Conservation (phyloP, 2,797 vertebrate species). For the Pseudomugil tenellus region DNA sequence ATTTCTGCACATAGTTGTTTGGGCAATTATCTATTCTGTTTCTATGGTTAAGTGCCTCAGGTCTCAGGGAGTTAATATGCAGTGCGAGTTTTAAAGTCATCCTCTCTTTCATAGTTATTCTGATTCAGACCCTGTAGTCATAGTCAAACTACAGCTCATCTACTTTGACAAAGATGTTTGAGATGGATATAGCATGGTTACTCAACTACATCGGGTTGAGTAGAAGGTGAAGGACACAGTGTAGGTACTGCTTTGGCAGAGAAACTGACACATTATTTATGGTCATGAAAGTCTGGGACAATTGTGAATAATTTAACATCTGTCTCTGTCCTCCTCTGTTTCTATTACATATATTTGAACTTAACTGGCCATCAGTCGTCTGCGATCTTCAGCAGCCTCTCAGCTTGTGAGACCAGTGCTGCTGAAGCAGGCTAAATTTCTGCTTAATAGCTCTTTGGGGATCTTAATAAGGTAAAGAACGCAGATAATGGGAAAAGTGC, state of each 20-base stretch:
- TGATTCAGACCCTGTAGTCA: slow-evolving; percentile 15
- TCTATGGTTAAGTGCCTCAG: not conserved
- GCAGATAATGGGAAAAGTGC: slow-evolving; percentile 16
- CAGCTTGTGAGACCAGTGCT: not conserved
- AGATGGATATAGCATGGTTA: not conserved
- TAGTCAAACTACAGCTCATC: slow-evolving; percentile 15
- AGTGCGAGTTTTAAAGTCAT: not conserved
- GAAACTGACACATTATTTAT: slow-evolving; percentile 36
- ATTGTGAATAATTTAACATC: slow-evolving; percentile 36
- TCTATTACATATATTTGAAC: slow-evolving; percentile 36
- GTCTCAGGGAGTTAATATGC: not conserved
- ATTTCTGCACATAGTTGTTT: slow-evolving; percentile 2
- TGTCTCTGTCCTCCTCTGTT: slow-evolving; percentile 26
- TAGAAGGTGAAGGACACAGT: slow-evolving; percentile 22
- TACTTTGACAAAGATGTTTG: slow-evolving; percentile 8
- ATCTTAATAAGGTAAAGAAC: slow-evolving; percentile 8
- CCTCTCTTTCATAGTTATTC: slow-evolving; percentile 5
- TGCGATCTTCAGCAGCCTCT: slow-evolving; percentile 10
- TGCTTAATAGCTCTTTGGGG: slow-evolving; percentile 14
- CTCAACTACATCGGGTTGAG: not conserved
- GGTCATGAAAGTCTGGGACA: slow-evolving; percentile 34
- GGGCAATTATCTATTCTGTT: slow-evolving; percentile 2
- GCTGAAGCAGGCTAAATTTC: slow-evolving; percentile 4
- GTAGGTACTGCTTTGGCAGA: slow-evolving; percentile 26
- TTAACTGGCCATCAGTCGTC: slow-evolving; percentile 49